phyloP scores from a whole-genome alignment of 2,888 invertebrate species.

The Tillus elongatus region DNA sequence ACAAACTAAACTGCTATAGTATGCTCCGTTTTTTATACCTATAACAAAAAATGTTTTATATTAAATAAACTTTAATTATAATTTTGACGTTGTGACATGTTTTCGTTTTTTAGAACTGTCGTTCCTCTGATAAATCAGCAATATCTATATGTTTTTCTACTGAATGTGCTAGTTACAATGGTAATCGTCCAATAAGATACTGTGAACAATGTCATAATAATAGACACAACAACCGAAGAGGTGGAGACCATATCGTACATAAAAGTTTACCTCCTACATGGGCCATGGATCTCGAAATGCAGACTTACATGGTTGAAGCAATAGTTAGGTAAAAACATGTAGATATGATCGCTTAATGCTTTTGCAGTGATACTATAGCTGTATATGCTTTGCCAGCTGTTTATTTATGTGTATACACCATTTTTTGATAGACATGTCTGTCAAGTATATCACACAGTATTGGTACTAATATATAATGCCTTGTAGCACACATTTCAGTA shows the following conservation, averaged over 20 bases:
- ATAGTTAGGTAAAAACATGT: slow-evolving; percentile 64
- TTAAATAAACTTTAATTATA: background rate
- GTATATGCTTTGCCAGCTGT: no score
- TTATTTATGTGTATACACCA: no score
- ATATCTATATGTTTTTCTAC: slow-evolving; percentile 93
- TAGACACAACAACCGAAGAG: slow-evolving; percentile 78
- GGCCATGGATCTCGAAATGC: slow-evolving; percentile 84
- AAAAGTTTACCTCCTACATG: slow-evolving; percentile 77
- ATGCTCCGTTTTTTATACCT: no score
- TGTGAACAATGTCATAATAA: slow-evolving; percentile 84
- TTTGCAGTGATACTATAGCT: no score
- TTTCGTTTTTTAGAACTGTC: slow-evolving; percentile 77
- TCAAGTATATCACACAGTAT: no score
- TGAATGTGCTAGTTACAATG: slow-evolving; percentile 94
- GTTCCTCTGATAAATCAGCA: slow-evolving; percentile 82
- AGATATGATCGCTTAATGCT: no score
- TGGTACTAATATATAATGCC: no score
- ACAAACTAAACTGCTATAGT: no score
- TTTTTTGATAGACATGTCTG: no score
- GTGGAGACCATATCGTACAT: slow-evolving; percentile 86
- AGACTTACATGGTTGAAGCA: slow-evolving; percentile 88
- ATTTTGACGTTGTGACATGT: no score
- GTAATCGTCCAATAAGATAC: slow-evolving; percentile 91
- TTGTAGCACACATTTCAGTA: no score
- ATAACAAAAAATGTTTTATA: no score